phyloP scores from a whole-genome alignment of 2,797 vertebrate species.

The Chelon labrosus region DNA sequence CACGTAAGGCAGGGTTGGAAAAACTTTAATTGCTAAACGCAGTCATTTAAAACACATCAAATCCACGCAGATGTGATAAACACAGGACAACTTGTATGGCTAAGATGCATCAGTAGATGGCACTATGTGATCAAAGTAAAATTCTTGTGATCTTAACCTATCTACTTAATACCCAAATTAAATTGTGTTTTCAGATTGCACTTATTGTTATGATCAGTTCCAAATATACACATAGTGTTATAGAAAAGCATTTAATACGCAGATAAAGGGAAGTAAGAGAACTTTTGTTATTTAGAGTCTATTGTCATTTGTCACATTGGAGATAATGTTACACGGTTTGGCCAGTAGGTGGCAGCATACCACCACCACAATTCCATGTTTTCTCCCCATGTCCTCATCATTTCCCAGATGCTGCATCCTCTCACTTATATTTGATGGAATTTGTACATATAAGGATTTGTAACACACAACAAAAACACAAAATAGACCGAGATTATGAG shows the following conservation, averaged over 20 bases:
- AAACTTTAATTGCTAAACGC: not conserved
- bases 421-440: slow-evolving; percentile 29
- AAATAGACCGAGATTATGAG: not conserved
- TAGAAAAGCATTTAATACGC: not conserved
- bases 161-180: not conserved
- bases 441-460: slow-evolving; percentile 14
- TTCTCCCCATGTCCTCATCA: slow-evolving; percentile 11
- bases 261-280: not conserved
- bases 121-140: slow-evolving; percentile 65
- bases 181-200: slow-evolving; percentile 8
- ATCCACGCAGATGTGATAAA: not conserved
- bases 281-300: slow-evolving; percentile 1
- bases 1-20: not conserved
- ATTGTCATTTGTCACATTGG: not conserved
- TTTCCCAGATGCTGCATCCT: slow-evolving; percentile 41
- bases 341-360: slow-evolving; percentile 78
- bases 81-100: slow-evolving; percentile 11
- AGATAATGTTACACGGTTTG: not conserved
- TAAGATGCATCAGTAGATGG: slow-evolving; percentile 65
- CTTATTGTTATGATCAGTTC: not conserved
- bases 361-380: slow-evolving; percentile 52
- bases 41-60: not conserved
- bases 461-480: slow-evolving; percentile 22
- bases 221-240: not conserved
- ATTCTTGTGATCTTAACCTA: not conserved